Evolutionary conservation across 37 sponge, comb jelly and placozoan genomes (phyloP), one percentile per base, ranked within the genome.

Genomic region (Lycopodina hypogea): DNA sequence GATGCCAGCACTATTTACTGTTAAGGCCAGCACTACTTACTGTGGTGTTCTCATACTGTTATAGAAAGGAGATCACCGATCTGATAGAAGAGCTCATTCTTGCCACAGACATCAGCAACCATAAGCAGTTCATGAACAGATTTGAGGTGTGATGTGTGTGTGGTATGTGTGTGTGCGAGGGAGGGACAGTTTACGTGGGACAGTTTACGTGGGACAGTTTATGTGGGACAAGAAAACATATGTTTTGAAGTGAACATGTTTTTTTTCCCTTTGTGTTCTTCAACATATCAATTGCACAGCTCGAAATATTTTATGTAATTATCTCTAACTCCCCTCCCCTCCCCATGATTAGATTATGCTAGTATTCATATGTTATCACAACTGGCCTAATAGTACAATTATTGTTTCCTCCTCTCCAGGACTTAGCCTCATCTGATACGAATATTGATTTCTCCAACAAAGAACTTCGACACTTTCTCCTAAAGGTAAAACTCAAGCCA

Each of bases 41-140:
- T 45, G 48, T 45, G 48, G 8, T 45, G 48, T 45, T 45, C 4
- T 45, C 9, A 14, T 41, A 26, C 33, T 70, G 14, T 18, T 65
- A 29, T 63, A 78, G 90, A 24, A 34, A 71, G 21, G 81, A 79
- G 69, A 80, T 91, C 38, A 67, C 83, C 17, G 33, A 60, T 34
- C 62, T 91, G 11, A 87, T 91, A 77, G 80, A 82, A 42, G 67
- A 60, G 14, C 68, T 91, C 18, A 87, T 91, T 0, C 84, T 91
- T 0, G 83, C 92, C 6, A 91, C 92, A 36, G 92, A 91, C 56
- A 74, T 91, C 56, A 84, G 22, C 71, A 72, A 76, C 35, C 87
- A 91, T 56, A 83, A 75, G 58, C 32, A 57, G 0, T 87, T 79
- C 34, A 57, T 87, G 81, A 50, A 36, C 15, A 22, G 75, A 29